Percentiles rank a stretch among this genome's conserved stretches.
These are phyloP conservation scores for Phrynocephalus guinanensis DNA, from an alignment of 2,797 vertebrate species.

Conservation along the genomic window DNA sequence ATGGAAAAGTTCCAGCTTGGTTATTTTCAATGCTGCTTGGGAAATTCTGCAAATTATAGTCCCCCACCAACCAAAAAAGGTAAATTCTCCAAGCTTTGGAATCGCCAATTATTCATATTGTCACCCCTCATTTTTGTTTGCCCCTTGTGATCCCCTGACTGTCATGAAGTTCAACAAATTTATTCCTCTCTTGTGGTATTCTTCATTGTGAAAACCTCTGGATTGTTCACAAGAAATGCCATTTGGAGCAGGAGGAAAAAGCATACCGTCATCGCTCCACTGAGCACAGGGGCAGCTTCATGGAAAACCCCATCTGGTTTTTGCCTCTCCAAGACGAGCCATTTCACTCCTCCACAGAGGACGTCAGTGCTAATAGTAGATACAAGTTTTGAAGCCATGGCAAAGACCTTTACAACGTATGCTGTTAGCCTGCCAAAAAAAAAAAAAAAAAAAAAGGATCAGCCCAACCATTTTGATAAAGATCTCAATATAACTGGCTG, in stretches of 20 bases:
- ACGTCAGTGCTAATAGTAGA: constrained; percentile 56
- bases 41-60: no score
- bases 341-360: constrained; percentile 84
- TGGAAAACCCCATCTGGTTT: constrained; percentile 75
- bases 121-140: neutral
- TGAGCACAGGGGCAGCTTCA: constrained; percentile 79
- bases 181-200: neutral
- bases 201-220: neutral
- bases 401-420: constrained; percentile 88
- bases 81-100: neutral
- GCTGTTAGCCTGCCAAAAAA: constrained; percentile 85
- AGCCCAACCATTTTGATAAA: neutral
- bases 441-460: rapidly evolving
- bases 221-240: neutral
- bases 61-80: no score
- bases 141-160: neutral
- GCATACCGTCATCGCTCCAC: constrained; percentile 77
- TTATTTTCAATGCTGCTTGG: no score
- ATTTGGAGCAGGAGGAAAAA: neutral
- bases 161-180: neutral
- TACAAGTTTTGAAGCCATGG: constrained; percentile 77
- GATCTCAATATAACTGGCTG: neutral
- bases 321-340: constrained; percentile 82
- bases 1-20: no score
- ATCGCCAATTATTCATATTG: no score